Evolutionary conservation across 2,113 vertebrate species (phyloP).

Genomic region (Istiophorus platypterus): DNA sequence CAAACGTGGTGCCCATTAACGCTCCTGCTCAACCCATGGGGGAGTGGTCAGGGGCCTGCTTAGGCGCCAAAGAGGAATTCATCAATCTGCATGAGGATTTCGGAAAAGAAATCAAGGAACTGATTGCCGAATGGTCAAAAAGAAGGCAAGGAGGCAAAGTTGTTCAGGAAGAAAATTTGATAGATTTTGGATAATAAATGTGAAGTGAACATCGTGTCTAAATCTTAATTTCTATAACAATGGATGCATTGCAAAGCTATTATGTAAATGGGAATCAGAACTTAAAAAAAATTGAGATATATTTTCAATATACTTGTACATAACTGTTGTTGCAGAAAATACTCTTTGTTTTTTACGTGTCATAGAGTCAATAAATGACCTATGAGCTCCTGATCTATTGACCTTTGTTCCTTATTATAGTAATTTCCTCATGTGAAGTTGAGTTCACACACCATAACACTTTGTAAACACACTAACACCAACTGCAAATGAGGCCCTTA

Average conservation of each 20-base stretch:
- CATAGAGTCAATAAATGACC: slow-evolving; percentile 46
- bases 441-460: background rate
- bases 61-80: slow-evolving; percentile 70
- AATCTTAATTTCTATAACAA: background rate
- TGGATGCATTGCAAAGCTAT: background rate
- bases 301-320: slow-evolving; percentile 20
- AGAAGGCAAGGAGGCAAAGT: slow-evolving; percentile 5
- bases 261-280: slow-evolving; percentile 19
- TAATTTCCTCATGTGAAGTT: slow-evolving; percentile 7
- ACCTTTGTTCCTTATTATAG: background rate
- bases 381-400: background rate
- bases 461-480: background rate
- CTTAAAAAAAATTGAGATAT: background rate
- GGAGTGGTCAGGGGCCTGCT: slow-evolving; percentile 48
- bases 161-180: slow-evolving; percentile 65
- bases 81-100: slow-evolving; percentile 79
- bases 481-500: background rate
- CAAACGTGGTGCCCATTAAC: slow-evolving; percentile 58
- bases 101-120: slow-evolving; percentile 80
- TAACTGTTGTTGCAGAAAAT: slow-evolving; percentile 3
- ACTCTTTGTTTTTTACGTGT: slow-evolving; percentile 7
- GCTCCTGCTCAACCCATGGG: slow-evolving; percentile 14
- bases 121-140: slow-evolving; percentile 71
- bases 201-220: background rate
- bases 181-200: slow-evolving; percentile 70